Base-by-base conservation (phyloP, 2,888 invertebrate species). In the Macropis europaea region DNA sequence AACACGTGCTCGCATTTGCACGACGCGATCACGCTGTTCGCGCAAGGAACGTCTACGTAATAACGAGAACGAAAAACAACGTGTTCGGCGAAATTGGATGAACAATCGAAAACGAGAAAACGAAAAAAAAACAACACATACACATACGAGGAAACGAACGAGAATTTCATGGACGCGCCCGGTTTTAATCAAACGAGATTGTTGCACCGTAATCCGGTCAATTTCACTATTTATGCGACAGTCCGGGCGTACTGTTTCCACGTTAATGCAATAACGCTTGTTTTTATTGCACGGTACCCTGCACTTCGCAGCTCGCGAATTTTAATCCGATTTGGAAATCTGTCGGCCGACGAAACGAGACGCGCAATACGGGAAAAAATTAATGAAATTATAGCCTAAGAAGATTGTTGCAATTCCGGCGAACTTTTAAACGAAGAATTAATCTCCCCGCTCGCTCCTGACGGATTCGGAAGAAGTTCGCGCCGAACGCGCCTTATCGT, bases 141-240 rank as follows among this genome's bases (percentile, higher is more conserved):
- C n/a, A n/a, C n/a, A n/a, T n/a, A n/a, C n/a, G n/a, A n/a, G n/a
- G n/a, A n/a, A 43, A 9, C n/a, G 15, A 22, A 26, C 34, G 28
- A 11, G 24, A 32, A 24, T 50, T 36, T 7, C 38, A 19, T 11
- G 32, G 5, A 3, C 15, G n/a, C 1, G 40, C 5, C 7, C 13
- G 38, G 13, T 64, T 67, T 64, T 42, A 54, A 68, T 64, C 47
- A 47, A 64, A 60, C 54, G 22, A 11, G 38, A 54, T 64, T 34
- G 32, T 42, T 22, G 45, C 42, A n/a, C 40, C 34, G 54, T 64
- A 54, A 68, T 68, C 66, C 66, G 47, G 2, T 22, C 47, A 48
- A 67, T 63, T 42, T 64, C 43, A 30, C 53, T 64, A 64, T 63
- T 67, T 64, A 53, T 54, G 64, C 45, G 64, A 53, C 7, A n/a